Evolutionary conservation across 1,140 invertebrate genomes (phyloP).

Genomic region (Hyphantria cunea): DNA sequence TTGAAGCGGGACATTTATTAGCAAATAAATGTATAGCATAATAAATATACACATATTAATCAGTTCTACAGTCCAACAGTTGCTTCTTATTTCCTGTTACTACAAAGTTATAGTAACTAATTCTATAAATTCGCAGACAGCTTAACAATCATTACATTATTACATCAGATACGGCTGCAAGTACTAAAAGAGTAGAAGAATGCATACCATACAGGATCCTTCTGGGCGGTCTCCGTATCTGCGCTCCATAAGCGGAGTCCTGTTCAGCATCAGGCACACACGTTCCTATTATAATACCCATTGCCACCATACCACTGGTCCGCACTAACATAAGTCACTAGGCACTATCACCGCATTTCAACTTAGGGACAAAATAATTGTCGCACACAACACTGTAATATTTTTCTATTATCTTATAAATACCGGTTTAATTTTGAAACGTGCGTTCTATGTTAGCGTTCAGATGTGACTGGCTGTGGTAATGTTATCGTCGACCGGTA

Average conservation of each 20-base stretch:
- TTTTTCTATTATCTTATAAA: too few relatives aligned
- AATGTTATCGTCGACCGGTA: conserved; percentile 4
- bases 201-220: conserved; percentile 67
- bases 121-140: too few relatives aligned
- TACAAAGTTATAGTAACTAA: too few relatives aligned
- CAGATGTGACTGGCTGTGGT: conserved; percentile 42
- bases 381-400: neutral
- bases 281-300: conserved; percentile 89
- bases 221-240: conserved; percentile 55
- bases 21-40: too few relatives aligned
- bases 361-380: conserved; percentile 13
- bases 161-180: too few relatives aligned
- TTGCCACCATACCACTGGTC: conserved; percentile 62
- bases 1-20: too few relatives aligned
- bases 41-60: too few relatives aligned
- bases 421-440: conserved; percentile 9
- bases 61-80: too few relatives aligned
- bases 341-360: conserved; percentile 23
- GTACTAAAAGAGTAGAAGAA: neutral
- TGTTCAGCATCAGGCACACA: conserved; percentile 86
- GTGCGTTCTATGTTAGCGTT: conserved; percentile 33
- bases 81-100: too few relatives aligned
- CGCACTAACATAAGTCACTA: conserved; percentile 18
- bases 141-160: too few relatives aligned
- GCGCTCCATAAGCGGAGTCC: conserved; percentile 79